These are phyloP conservation scores for Simalia tracyae DNA, from an alignment of 2,797 vertebrate species.

Conservation along the genomic window DNA sequence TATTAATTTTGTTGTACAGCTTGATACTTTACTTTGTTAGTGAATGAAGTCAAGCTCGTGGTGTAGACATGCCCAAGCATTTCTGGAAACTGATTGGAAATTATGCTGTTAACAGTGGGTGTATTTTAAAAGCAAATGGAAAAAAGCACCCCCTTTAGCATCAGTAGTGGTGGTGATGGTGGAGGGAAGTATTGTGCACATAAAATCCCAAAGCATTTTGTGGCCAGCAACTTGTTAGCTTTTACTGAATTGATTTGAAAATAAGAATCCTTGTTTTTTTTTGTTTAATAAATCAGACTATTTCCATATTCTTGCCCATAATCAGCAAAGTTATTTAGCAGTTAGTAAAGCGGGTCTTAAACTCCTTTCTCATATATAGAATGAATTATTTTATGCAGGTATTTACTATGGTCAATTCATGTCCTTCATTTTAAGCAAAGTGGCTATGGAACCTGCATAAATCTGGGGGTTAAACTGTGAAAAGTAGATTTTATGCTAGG, in stretches of 20 bases:
- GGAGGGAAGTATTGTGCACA: slow-evolving; percentile 19
- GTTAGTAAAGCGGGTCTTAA: slow-evolving; percentile 70
- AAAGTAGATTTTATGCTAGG: slow-evolving; percentile 59
- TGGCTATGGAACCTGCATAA: slow-evolving; percentile 78
- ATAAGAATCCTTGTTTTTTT: slow-evolving; percentile 73
- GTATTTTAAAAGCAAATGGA: slow-evolving; percentile 57
- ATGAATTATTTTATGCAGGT: slow-evolving; percentile 74
- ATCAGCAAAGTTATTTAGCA: slow-evolving; percentile 63
- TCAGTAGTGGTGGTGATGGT: slow-evolving; percentile 11
- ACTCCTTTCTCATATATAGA: slow-evolving; percentile 67
- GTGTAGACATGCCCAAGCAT: background rate
- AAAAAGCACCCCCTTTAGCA: slow-evolving; percentile 57
- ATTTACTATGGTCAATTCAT: slow-evolving; percentile 74
- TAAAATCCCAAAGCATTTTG: slow-evolving; percentile 67
- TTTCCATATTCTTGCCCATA: slow-evolving; percentile 73
- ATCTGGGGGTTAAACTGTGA: slow-evolving; percentile 67
- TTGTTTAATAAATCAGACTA: slow-evolving; percentile 75
- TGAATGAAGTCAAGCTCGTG: background rate
- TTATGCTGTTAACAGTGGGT: slow-evolving; percentile 60
- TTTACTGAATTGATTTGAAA: slow-evolving; percentile 79
- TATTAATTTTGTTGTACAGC: background rate
- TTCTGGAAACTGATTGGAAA: slow-evolving; percentile 50
- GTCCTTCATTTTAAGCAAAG: slow-evolving; percentile 71
- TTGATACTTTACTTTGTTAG: background rate
- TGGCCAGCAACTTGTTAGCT: slow-evolving; percentile 72